These are phyloP conservation scores for Trachelus stipa DNA, from an alignment of 2,888 invertebrate species.

Conservation along the genomic window DNA sequence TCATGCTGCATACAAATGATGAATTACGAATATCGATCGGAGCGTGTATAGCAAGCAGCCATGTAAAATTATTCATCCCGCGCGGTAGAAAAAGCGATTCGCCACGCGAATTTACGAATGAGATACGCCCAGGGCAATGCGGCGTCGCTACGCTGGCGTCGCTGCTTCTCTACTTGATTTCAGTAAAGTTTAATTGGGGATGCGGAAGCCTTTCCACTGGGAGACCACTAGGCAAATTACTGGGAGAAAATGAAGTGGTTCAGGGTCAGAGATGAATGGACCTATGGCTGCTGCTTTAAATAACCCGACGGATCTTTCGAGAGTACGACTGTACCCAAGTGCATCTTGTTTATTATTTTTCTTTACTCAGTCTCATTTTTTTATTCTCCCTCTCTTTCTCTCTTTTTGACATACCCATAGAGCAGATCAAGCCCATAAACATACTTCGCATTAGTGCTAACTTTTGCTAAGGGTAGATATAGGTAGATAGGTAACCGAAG, in stretches of 20 bases:
- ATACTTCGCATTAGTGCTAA: not conserved
- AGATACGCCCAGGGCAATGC: conserved; percentile 41
- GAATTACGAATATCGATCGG: conserved; percentile 64
- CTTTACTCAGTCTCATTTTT: not conserved
- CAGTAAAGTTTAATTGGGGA: conserved; percentile 60
- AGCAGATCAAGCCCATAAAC: not conserved
- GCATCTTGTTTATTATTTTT: not conserved
- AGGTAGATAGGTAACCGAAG: not conserved
- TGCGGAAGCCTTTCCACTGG: conserved; percentile 51
- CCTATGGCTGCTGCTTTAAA: not conserved
- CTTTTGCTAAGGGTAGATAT: not conserved
- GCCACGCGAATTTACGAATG: conserved; percentile 49
- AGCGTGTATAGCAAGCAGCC: conserved; percentile 21
- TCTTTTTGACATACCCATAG: not conserved
- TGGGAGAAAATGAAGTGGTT: not conserved
- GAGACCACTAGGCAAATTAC: conserved; percentile 28
- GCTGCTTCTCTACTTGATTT: conserved; percentile 54
- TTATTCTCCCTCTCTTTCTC: not conserved
- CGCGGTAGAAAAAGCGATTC: conserved; percentile 42
- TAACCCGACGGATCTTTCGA: not conserved
- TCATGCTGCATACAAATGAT: conserved; percentile 65
- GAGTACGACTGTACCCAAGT: not conserved
- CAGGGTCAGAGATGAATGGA: not conserved
- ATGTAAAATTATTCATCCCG: conserved; percentile 52
- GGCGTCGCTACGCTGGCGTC: conserved; percentile 35